A percentile compares a stretch with the other conserved stretches of the same genome.
Evolutionary conservation across 2,888 invertebrate species (phyloP).

Genomic region (Hydrotaea diabolus): DNA sequence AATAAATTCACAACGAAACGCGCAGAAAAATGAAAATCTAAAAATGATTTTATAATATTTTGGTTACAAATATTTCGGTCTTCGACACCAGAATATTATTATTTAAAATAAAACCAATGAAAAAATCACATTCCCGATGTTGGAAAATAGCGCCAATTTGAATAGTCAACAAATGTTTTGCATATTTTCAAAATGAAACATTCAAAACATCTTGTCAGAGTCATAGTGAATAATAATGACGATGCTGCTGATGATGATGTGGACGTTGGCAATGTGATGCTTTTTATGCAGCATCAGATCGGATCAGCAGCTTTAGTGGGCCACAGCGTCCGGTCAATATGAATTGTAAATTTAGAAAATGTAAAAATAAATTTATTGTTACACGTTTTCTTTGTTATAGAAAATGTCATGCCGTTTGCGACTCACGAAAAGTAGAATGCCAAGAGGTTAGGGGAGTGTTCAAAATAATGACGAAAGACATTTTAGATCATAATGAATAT

Average conservation of each 20-base stretch:
- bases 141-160: neutral
- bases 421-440: neutral
- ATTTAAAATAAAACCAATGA: neutral
- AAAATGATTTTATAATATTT: no score
- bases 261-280: neutral
- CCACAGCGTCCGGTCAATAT: neutral
- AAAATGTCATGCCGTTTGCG: neutral
- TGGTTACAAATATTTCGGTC: no score
- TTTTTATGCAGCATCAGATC: neutral
- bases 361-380: neutral
- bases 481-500: no score
- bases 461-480: no score
- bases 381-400: neutral
- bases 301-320: no score
- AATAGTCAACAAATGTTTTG: conserved; percentile 5
- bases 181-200: conserved; percentile 25
- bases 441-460: no score
- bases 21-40: neutral
- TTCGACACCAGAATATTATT: no score
- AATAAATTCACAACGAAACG: neutral
- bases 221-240: no score
- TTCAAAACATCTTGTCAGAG: neutral
- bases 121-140: neutral
- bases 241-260: neutral
- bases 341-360: conserved; percentile 3